Evolutionary conservation across 2,797 vertebrate species (phyloP).

Genomic region (Parotocinclus haroldoi): DNA sequence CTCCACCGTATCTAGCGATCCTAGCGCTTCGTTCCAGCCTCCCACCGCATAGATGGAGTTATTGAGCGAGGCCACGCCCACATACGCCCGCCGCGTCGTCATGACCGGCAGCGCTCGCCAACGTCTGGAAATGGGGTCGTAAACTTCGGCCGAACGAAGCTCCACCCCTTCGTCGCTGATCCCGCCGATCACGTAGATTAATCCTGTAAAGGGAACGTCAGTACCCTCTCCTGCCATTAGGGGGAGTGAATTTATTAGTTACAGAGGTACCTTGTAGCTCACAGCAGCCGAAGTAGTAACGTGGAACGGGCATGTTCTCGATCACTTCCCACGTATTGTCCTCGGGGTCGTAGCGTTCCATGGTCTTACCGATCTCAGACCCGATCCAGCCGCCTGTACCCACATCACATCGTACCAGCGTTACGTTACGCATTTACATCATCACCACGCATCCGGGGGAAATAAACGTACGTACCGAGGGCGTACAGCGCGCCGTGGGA

Average conservation of each 20-base stretch:
- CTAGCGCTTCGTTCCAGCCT: conserved; percentile 91
- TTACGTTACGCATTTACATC: no score
- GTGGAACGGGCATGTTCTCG: conserved; percentile 87
- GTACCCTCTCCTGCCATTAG: neutral
- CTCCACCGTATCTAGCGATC: conserved; percentile 88
- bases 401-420: no score
- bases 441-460: no score
- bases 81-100: conserved; percentile 85
- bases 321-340: conserved; percentile 96
- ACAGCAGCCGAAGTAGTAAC: conserved; percentile 95
- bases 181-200: conserved; percentile 92
- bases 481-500: conserved; percentile 93
- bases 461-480: conserved; percentile 73
- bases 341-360: conserved; percentile 93
- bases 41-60: conserved; percentile 93
- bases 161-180: conserved; percentile 90
- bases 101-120: conserved; percentile 92
- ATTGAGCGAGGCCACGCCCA: conserved; percentile 88
- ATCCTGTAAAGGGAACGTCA: conserved; percentile 64
- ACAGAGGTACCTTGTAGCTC: conserved; percentile 85
- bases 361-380: conserved; percentile 91
- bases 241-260: neutral
- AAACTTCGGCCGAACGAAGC: conserved; percentile 86
- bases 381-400: conserved; percentile 89
- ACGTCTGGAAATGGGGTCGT: conserved; percentile 85